These are phyloP conservation scores for Cosmia trapezina DNA, from an alignment of 2,888 invertebrate genomes.

Conservation along the genomic window DNA sequence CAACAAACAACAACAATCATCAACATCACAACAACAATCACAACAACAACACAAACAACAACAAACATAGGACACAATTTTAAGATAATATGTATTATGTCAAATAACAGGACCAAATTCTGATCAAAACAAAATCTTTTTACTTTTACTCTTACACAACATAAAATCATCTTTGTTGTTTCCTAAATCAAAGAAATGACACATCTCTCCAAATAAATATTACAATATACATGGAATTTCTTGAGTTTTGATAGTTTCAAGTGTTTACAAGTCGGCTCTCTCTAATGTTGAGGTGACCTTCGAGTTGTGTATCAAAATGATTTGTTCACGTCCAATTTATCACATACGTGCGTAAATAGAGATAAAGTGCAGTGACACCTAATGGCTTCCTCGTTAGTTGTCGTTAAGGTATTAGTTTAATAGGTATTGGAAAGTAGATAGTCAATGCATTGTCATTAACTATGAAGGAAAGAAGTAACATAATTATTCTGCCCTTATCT, in stretches of 20 bases:
- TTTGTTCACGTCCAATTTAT: constrained; percentile 43
- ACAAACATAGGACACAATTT: too few relatives aligned
- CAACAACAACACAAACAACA: too few relatives aligned
- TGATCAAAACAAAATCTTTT: too few relatives aligned
- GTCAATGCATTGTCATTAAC: neutral
- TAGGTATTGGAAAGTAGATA: constrained; percentile 14
- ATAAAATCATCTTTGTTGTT: constrained; percentile 1
- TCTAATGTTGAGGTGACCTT: constrained; percentile 39
- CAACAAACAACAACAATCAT: too few relatives aligned
- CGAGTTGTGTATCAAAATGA: constrained; percentile 29
- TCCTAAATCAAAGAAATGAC: constrained; percentile 12
- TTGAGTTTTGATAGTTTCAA: constrained; percentile 41
- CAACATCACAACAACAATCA: too few relatives aligned
- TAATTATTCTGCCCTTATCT: too few relatives aligned
- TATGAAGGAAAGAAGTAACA: too few relatives aligned
- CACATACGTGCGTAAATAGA: constrained; percentile 33
- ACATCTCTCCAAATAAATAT: constrained; percentile 30
- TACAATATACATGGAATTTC: constrained; percentile 22
- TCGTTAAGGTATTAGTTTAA: constrained; percentile 11
- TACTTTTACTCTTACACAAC: constrained; percentile 1
- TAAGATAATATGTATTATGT: too few relatives aligned
- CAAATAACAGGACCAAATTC: too few relatives aligned
- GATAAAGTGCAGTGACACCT: constrained; percentile 49
- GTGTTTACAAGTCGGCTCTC: constrained; percentile 42
- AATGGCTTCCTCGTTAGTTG: constrained; percentile 10